phyloP scores from a whole-genome alignment of 2,888 invertebrate genomes.

The Acrobasis repandana region DNA sequence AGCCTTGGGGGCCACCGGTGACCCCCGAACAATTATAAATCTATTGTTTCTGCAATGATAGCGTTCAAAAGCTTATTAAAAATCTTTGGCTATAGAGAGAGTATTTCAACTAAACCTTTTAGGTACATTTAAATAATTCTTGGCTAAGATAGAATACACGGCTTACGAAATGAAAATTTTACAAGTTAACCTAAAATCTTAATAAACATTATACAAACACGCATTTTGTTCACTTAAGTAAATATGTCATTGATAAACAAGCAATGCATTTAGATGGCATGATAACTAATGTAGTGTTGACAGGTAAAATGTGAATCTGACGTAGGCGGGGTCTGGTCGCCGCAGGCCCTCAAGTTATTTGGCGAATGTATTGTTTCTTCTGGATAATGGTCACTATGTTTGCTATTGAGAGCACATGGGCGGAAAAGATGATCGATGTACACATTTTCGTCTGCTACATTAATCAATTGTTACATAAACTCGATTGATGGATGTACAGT shows the following conservation, averaged over 20 bases:
- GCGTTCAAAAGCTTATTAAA: no score
- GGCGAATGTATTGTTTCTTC: constrained; percentile 17
- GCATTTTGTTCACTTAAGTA: no score
- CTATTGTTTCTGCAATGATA: no score
- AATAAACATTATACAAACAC: no score
- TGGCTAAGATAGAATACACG: no score
- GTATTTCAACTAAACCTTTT: no score
- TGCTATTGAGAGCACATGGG: constrained; percentile 11
- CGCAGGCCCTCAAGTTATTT: constrained; percentile 37
- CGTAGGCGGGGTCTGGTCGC: constrained; percentile 48
- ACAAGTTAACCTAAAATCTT: no score
- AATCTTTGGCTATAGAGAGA: no score
- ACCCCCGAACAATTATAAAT: no score
- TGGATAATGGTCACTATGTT: constrained; percentile 15
- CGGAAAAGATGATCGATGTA: constrained; percentile 14
- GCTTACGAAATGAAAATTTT: no score
- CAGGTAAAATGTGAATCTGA: constrained; percentile 44
- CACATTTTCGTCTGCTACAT: neutral
- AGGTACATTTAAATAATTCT: no score
- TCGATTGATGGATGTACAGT: neutral
- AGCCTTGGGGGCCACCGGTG: no score
- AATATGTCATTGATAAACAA: neutral
- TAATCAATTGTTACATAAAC: neutral
- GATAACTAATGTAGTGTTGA: constrained; percentile 48
- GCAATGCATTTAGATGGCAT: neutral